Conservation (phyloP, 2,888 invertebrate species). For the Chymomyza amoena region DNA sequence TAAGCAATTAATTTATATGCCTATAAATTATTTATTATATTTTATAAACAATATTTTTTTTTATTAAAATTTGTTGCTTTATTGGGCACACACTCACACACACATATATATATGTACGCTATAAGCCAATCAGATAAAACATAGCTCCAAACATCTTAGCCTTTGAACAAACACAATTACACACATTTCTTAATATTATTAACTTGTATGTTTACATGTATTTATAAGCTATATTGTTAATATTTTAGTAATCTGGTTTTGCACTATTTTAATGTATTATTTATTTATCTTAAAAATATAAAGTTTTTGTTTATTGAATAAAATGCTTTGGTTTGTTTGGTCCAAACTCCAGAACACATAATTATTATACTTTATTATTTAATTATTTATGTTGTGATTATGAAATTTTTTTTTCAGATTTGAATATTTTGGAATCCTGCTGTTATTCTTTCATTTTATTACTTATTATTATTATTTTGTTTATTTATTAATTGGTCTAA, state of each 20-base stretch:
- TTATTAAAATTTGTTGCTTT: background rate
- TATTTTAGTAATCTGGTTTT: slow-evolving; percentile 18
- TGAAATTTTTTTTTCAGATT: too few relatives aligned
- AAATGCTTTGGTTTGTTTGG: background rate
- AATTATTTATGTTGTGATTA: too few relatives aligned
- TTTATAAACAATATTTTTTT: slow-evolving; percentile 8
- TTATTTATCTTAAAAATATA: slow-evolving; percentile 30
- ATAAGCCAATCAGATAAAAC: background rate
- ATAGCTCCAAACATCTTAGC: background rate
- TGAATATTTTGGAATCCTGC: too few relatives aligned
- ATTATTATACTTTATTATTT: too few relatives aligned
- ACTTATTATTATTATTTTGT: too few relatives aligned
- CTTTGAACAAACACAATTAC: background rate
- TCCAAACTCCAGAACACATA: too few relatives aligned
- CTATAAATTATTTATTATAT: background rate
- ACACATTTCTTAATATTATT: background rate
- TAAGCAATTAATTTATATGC: background rate
- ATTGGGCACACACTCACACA: slow-evolving; percentile 6
- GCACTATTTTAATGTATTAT: slow-evolving; percentile 25
- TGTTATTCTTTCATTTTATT: too few relatives aligned
- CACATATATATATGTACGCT: slow-evolving; percentile 1
- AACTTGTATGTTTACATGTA: background rate
- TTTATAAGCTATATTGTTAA: background rate
- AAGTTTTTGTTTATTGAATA: slow-evolving; percentile 12
- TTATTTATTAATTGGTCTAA: too few relatives aligned